Base-by-base conservation (phyloP, 2,113 vertebrate genomes). In the Datnioides undecimradiatus region DNA sequence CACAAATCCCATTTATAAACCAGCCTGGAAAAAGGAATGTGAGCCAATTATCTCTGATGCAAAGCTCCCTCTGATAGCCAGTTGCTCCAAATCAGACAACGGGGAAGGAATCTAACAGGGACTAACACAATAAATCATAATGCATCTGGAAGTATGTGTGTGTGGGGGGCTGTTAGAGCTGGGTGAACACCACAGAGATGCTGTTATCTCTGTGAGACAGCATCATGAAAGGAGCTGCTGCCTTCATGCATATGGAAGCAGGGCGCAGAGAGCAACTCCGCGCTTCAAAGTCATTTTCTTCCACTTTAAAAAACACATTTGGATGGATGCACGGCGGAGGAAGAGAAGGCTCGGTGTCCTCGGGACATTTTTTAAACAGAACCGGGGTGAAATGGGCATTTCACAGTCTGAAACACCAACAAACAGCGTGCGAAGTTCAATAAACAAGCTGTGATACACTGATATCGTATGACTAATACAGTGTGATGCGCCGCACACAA, bases 211-310 rank as follows among this genome's bases (percentile, higher is more conserved):
- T 64, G 46, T 63, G 57, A 63, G 51, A 52, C 52, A 58, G 51
- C 43, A 83, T 60, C 45, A 81, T 76, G 67, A 85, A 83, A 82
- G 79, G 70, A 80, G 87, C 83, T 76, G 64, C 80, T 84, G 82
- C 76, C 49, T 79, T 76, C 69, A 73, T 67, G 72, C 79, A 89
- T 85, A 80, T 81, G 63, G 46, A 90, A 90, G 62, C 16, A 84
- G 25, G 27, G 23, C 62, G 55, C 25, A 54, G 48, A 80, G 43
- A 67, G 63, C 31, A 90, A 38, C 57, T 75, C 62, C 68, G 14
- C 43, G 55, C 8, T 79, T 87, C 49, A 76, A 82, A 88, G 73
- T 43, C 57, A 16, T 57, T 59, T 63, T 40, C 63, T 51, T 51
- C 33, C 52, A 76, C 17, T 38, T 79, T 63, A 36, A 62, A 36